Conservation (phyloP, 2,113 vertebrate species). For the Rhinichthys klamathensis region DNA sequence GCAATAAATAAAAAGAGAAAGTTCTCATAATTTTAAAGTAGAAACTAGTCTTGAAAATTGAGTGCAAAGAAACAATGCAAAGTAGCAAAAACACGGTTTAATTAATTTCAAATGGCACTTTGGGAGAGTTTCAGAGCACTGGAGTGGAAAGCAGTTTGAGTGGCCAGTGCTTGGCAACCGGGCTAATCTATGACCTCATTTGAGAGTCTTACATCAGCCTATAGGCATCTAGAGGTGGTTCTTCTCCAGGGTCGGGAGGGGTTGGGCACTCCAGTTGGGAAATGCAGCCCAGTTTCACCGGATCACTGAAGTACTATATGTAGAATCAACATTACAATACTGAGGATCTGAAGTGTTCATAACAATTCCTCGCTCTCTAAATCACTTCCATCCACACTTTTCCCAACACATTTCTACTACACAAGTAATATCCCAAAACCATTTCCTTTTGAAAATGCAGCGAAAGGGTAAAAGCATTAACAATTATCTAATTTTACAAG, state of each 20-base stretch:
- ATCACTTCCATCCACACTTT: not conserved
- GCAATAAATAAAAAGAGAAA: slow-evolving; percentile 7
- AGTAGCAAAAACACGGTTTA: slow-evolving; percentile 85
- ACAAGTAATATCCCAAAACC: not conserved
- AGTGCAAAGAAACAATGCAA: slow-evolving; percentile 74
- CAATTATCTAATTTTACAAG: not conserved
- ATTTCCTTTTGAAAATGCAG: not conserved
- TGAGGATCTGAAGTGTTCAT: not conserved
- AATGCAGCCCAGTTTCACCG: slow-evolving; percentile 14
- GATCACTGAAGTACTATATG: slow-evolving; percentile 3
- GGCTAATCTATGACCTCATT: slow-evolving; percentile 87
- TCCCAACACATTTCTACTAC: not conserved
- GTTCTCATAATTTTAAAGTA: slow-evolving; percentile 48
- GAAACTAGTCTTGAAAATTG: slow-evolving; percentile 71
- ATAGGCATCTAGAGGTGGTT: slow-evolving; percentile 82
- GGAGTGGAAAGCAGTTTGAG: slow-evolving; percentile 93
- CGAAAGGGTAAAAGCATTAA: not conserved
- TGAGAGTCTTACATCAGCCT: slow-evolving; percentile 91
- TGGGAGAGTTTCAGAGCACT: slow-evolving; percentile 85
- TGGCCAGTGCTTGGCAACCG: slow-evolving; percentile 89
- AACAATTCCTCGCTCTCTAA: not conserved
- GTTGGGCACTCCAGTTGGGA: slow-evolving; percentile 50
- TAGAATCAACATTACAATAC: slow-evolving; percentile 7
- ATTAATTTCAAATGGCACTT: slow-evolving; percentile 99
- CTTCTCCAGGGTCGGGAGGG: slow-evolving; percentile 65